Evolutionary conservation across 2,113 vertebrate species (phyloP).

Genomic region (Aegotheles bennettii): DNA sequence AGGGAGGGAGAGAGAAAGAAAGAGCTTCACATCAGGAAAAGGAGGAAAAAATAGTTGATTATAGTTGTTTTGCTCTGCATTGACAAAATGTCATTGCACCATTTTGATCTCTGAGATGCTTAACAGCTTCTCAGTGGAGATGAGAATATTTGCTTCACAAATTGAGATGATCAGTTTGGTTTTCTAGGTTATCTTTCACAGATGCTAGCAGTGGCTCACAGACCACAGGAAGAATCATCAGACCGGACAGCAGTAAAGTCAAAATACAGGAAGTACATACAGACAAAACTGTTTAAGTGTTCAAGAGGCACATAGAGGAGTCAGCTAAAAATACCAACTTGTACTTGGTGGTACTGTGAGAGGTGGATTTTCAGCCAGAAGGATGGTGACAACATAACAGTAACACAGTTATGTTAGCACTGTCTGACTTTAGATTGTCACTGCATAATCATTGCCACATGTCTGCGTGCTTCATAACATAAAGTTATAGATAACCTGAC

Average conservation of each 20-base stretch:
- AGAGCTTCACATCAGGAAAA: not conserved
- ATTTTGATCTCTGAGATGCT: not conserved
- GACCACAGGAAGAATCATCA: not conserved
- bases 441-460: constrained; percentile 35
- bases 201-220: not conserved
- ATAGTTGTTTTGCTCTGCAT: not conserved
- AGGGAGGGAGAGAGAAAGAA: not conserved
- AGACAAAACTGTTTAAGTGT: not conserved
- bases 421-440: constrained; percentile 33
- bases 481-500: constrained; percentile 34
- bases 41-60: not conserved
- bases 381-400: constrained; percentile 40
- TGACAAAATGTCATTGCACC: not conserved
- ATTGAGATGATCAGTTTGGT: not conserved
- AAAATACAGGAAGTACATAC: not conserved
- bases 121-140: not conserved
- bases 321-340: constrained; percentile 46
- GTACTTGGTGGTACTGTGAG: constrained; percentile 13
- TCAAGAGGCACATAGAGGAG: not conserved
- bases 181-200: not conserved
- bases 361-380: constrained; percentile 38
- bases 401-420: constrained; percentile 19
- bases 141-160: not conserved
- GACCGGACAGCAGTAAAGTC: not conserved
- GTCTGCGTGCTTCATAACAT: not conserved